A percentile compares a stretch with the other conserved stretches of the same genome.
These are phyloP conservation scores for Saturnia pavonia DNA, from an alignment of 2,888 invertebrate species.

Conservation along the genomic window DNA sequence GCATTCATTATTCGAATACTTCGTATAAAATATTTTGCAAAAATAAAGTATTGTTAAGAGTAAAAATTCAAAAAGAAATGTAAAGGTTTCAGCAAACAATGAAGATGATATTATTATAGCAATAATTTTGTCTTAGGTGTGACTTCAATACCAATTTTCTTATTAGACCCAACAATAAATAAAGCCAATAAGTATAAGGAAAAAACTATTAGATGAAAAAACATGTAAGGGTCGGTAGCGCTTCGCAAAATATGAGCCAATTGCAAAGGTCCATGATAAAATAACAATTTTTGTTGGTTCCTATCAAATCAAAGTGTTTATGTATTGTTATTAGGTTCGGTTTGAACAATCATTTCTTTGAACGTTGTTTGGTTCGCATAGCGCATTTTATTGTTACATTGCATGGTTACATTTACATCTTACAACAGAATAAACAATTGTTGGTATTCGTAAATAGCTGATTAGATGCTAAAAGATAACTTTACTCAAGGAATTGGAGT, in stretches of 20 bases:
- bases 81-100: background rate
- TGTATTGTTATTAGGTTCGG: background rate
- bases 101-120: slow-evolving; percentile 20
- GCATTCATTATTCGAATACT: too few species aligned
- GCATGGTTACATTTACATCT: background rate
- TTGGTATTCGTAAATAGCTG: background rate
- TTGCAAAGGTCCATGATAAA: slow-evolving; percentile 30
- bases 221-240: slow-evolving; percentile 32
- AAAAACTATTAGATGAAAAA: slow-evolving; percentile 39
- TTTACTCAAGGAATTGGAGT: background rate
- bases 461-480: background rate
- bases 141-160: slow-evolving; percentile 42
- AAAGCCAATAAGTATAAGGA: slow-evolving; percentile 35
- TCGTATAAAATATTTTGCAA: background rate
- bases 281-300: slow-evolving; percentile 29
- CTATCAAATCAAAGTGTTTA: slow-evolving; percentile 18
- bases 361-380: background rate
- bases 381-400: background rate
- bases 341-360: background rate
- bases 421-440: background rate
- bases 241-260: slow-evolving; percentile 38
- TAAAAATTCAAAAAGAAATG: background rate
- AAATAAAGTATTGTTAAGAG: too few species aligned
- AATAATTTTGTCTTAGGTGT: slow-evolving; percentile 41
- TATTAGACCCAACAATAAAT: slow-evolving; percentile 43